A percentile compares a stretch with the other conserved stretches of the same genome.
Evolutionary conservation across 2,888 invertebrate species (phyloP).

Genomic region (Drosophila bunnanda): DNA sequence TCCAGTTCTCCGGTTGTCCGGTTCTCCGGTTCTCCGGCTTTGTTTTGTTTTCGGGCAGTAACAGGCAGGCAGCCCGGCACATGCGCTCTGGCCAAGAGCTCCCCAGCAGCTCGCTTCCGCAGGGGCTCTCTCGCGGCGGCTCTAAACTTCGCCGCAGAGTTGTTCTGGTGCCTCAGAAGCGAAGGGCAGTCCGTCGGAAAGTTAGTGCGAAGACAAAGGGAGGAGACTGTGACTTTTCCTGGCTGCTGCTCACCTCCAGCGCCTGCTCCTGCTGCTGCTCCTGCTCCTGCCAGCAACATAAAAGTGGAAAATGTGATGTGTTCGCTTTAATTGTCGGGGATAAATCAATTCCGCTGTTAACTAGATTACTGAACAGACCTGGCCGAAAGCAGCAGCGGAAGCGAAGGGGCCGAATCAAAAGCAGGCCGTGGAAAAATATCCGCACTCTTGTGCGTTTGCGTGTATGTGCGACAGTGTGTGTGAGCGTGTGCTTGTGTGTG

Average conservation of each 20-base stretch:
- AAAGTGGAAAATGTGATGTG: conserved; percentile 43
- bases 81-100: conserved; percentile 26
- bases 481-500: conserved; percentile 57
- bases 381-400: conserved; percentile 11
- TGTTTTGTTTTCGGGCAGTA: conserved; percentile 48
- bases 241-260: conserved; percentile 30
- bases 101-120: conserved; percentile 12
- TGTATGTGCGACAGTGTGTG: conserved; percentile 32
- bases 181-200: conserved; percentile 71
- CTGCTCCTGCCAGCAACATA: conserved; percentile 31
- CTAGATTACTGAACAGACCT: conserved; percentile 21
- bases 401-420: conserved; percentile 31
- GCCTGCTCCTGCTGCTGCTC: conserved; percentile 1
- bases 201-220: conserved; percentile 48
- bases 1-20: not conserved
- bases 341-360: conserved; percentile 40
- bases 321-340: conserved; percentile 24
- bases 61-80: conserved; percentile 34
- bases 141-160: conserved; percentile 76
- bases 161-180: conserved; percentile 73
- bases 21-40: conserved; percentile 28
- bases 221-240: conserved; percentile 35
- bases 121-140: conserved; percentile 27
- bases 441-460: conserved; percentile 16
- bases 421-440: conserved; percentile 45